Percentiles rank a stretch among this genome's conserved stretches.
Conservation (phyloP, 2,113 vertebrate species). For the Oryzias melastigma region DNA sequence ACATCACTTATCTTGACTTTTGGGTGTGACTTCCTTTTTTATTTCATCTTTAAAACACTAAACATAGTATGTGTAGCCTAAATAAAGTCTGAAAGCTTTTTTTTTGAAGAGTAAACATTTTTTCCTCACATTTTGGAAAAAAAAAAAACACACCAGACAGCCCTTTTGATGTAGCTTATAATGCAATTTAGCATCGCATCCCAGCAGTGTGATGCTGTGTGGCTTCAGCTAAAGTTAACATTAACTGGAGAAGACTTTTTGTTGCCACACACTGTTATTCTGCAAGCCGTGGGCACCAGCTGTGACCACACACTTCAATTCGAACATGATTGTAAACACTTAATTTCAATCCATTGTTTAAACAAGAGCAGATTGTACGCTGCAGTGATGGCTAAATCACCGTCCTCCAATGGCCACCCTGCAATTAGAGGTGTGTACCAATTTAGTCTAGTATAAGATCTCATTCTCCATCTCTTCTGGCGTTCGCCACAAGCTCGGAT, state of each 20-base stretch:
- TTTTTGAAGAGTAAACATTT: no score
- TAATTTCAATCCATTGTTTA: slow-evolving; percentile 48
- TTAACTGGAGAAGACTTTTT: slow-evolving; percentile 12
- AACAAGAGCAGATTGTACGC: slow-evolving; percentile 41
- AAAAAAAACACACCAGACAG: no score
- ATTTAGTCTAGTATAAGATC: slow-evolving; percentile 39
- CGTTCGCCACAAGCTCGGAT: slow-evolving; percentile 33
- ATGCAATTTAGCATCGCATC: no score
- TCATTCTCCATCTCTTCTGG: slow-evolving; percentile 24
- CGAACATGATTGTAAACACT: slow-evolving; percentile 46
- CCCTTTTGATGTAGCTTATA: no score
- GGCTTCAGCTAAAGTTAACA: slow-evolving; percentile 4
- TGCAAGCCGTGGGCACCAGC: slow-evolving; percentile 16
- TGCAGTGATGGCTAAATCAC: slow-evolving; percentile 55
- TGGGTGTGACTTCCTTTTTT: no score
- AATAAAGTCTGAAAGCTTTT: no score
- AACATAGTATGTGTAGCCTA: no score
- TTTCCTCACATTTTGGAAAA: no score
- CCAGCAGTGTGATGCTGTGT: no score
- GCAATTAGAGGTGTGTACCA: slow-evolving; percentile 59
- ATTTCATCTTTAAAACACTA: no score
- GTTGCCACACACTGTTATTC: neutral
- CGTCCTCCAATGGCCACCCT: slow-evolving; percentile 47
- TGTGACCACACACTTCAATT: slow-evolving; percentile 34
- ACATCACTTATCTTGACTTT: no score